A percentile compares a stretch with the other conserved stretches of the same genome.
Evolutionary conservation across 2,888 invertebrate species (phyloP).

Genomic region (Synergus japonicus): DNA sequence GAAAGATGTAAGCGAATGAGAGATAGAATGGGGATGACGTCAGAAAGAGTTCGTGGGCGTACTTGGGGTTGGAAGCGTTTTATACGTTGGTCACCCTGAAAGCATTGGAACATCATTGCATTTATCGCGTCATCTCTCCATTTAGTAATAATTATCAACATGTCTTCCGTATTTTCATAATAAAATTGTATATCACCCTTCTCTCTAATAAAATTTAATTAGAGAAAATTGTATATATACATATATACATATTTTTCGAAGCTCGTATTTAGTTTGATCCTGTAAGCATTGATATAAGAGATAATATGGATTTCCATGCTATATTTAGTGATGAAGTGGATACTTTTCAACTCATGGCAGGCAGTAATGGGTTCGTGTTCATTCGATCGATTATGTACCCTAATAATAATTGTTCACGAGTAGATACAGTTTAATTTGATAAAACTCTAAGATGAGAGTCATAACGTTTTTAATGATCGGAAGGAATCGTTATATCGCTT

Average conservation of each 20-base stretch:
- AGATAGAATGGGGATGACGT: slow-evolving; percentile 2
- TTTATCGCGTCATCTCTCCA: slow-evolving; percentile 1
- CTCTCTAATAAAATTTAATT: not conserved
- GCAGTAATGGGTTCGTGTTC: slow-evolving; percentile 12
- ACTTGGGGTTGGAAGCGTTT: not conserved
- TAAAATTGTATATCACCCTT: not conserved
- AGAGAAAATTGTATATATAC: too few relatives aligned
- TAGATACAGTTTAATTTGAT: not conserved
- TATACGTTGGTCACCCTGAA: not conserved
- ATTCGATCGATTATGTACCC: slow-evolving; percentile 6
- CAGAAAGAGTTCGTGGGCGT: slow-evolving; percentile 12
- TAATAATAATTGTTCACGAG: slow-evolving; percentile 11
- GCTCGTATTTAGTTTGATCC: too few relatives aligned
- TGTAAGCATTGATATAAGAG: too few relatives aligned
- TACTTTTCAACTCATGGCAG: slow-evolving; percentile 31
- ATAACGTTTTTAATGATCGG: not conserved
- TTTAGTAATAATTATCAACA: not conserved
- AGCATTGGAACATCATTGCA: not conserved
- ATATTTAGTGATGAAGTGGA: slow-evolving; percentile 28
- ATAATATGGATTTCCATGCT: not conserved
- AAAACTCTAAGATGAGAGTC: not conserved
- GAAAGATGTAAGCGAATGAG: not conserved
- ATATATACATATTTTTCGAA: too few relatives aligned
- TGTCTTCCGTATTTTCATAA: not conserved
- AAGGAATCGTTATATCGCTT: not conserved